phyloP scores from a whole-genome alignment of 2,888 invertebrate genomes.

The Iselma pallidipennis region DNA sequence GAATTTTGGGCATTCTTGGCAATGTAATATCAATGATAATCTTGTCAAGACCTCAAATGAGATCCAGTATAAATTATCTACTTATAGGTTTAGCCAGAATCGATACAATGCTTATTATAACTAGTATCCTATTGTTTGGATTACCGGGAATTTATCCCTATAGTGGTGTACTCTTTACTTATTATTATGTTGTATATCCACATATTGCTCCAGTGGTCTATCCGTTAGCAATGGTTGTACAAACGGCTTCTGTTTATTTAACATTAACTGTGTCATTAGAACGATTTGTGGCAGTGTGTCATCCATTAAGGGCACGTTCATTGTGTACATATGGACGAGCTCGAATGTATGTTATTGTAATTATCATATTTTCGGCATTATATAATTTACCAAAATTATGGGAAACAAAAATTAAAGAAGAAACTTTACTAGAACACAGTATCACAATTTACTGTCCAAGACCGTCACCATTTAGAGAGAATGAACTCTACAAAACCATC shows the following conservation, averaged over 20 bases:
- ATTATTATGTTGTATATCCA: slow-evolving; percentile 79
- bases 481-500: slow-evolving; percentile 76
- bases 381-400: slow-evolving; percentile 86
- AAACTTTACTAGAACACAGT: slow-evolving; percentile 57
- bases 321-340: slow-evolving; percentile 89
- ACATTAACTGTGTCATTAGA: slow-evolving; percentile 89
- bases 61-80: slow-evolving; percentile 93
- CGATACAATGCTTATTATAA: slow-evolving; percentile 88
- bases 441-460: slow-evolving; percentile 71
- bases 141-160: slow-evolving; percentile 84
- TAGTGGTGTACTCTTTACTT: slow-evolving; percentile 75
- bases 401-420: slow-evolving; percentile 62
- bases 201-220: slow-evolving; percentile 79
- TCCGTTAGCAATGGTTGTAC: slow-evolving; percentile 84
- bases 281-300: slow-evolving; percentile 92
- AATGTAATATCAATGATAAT: slow-evolving; percentile 91
- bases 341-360: slow-evolving; percentile 80
- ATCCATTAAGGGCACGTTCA: slow-evolving; percentile 84
- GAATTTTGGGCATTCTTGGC: slow-evolving; percentile 83
- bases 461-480: slow-evolving; percentile 70
- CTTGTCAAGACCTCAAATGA: slow-evolving; percentile 90
- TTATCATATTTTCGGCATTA: slow-evolving; percentile 76
- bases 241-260: slow-evolving; percentile 93
- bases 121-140: slow-evolving; percentile 84
- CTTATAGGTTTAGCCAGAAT: slow-evolving; percentile 91